Conservation (phyloP, 2,888 invertebrate species). For the Hirtodrosophila trivittata region DNA sequence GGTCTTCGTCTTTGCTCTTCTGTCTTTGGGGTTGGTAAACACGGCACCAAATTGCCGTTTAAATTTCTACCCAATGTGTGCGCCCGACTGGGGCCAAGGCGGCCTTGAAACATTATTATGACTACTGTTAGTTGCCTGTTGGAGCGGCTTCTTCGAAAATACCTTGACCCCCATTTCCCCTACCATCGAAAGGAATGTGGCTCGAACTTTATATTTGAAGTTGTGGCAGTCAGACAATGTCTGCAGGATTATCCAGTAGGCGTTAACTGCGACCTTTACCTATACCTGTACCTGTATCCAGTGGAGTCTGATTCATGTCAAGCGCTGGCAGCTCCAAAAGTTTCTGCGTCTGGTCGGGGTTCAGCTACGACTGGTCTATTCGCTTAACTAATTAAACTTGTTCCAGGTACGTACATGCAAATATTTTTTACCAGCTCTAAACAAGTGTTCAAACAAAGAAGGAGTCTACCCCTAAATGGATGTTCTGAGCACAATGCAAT, state of each 20-base stretch:
- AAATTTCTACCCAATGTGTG: slow-evolving; percentile 72
- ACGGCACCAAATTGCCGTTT: slow-evolving; percentile 79
- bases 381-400: slow-evolving; percentile 73
- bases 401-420: slow-evolving; percentile 54
- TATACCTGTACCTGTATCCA: no score
- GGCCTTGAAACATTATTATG: slow-evolving; percentile 78
- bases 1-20: slow-evolving; percentile 27
- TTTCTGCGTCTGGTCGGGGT: slow-evolving; percentile 47
- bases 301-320: slow-evolving; percentile 55
- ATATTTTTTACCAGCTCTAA: slow-evolving; percentile 40
- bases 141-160: slow-evolving; percentile 14
- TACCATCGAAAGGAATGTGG: background rate
- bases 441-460: background rate
- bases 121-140: slow-evolving; percentile 53
- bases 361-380: no score
- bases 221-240: slow-evolving; percentile 68
- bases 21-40: slow-evolving; percentile 78
- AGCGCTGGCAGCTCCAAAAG: slow-evolving; percentile 32
- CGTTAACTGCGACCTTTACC: slow-evolving; percentile 65
- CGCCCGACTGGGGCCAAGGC: slow-evolving; percentile 46
- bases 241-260: slow-evolving; percentile 51
- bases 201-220: slow-evolving; percentile 64
- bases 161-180: slow-evolving; percentile 10
- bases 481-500: slow-evolving; percentile 49
- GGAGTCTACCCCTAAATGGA: slow-evolving; percentile 39